phyloP scores from a whole-genome alignment of 2,113 vertebrate species.

The Phrynosoma platyrhinos region DNA sequence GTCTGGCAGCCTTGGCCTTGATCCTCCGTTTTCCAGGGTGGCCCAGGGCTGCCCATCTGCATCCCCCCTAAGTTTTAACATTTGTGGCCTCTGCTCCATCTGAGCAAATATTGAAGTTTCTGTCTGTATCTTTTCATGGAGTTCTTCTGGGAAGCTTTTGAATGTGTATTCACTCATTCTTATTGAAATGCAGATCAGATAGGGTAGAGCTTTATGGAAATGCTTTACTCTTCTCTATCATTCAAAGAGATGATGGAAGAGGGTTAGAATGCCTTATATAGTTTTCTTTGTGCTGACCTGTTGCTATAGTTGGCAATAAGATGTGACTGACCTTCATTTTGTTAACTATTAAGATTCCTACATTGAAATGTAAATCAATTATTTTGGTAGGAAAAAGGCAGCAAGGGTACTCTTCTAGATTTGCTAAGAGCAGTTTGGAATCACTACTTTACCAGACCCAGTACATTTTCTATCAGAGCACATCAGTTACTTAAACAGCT shows the following conservation, averaged over 20 bases:
- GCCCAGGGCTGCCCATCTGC: too few relatives aligned
- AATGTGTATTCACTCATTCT: conserved; percentile 9
- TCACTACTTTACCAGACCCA: not conserved
- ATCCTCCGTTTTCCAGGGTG: too few relatives aligned
- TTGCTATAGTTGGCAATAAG: conserved; percentile 10
- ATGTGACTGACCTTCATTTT: not conserved
- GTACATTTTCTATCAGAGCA: not conserved
- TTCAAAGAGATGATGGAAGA: conserved; percentile 5
- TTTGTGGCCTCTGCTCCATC: not conserved
- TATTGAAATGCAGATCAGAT: conserved; percentile 50
- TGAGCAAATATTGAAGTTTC: conserved; percentile 14
- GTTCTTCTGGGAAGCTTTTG: not conserved
- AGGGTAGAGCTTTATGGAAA: conserved; percentile 12
- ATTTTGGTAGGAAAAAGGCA: not conserved
- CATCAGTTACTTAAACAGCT: conserved; percentile 7
- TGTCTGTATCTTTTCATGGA: not conserved
- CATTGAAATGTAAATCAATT: conserved; percentile 38
- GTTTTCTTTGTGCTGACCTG: not conserved
- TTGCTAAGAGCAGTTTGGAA: not conserved
- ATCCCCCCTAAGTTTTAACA: conserved; percentile 24
- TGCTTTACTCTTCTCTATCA: not conserved
- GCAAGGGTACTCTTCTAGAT: not conserved
- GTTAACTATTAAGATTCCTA: conserved; percentile 1
- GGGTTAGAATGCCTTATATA: not conserved
- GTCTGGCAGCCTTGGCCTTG: too few relatives aligned